Percentiles rank a stretch among this genome's conserved stretches.
These are phyloP conservation scores for Megastigmus dorsalis DNA, from an alignment of 2,888 invertebrate species.

Conservation along the genomic window DNA sequence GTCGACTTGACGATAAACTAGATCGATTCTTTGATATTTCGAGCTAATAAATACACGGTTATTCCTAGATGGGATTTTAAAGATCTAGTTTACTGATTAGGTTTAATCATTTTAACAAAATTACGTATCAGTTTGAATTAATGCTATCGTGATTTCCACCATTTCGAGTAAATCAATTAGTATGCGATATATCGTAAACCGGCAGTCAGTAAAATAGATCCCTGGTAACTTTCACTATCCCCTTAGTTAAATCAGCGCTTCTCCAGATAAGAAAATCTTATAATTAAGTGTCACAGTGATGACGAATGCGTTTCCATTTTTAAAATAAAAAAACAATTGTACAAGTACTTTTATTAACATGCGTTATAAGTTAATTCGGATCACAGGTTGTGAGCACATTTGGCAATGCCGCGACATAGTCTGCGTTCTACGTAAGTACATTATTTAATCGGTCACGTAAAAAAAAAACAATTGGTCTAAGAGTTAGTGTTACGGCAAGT, in stretches of 20 bases:
- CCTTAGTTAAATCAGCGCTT: background rate
- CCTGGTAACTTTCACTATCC: background rate
- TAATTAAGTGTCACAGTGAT: conserved; percentile 1
- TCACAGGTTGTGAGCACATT: conserved; percentile 53
- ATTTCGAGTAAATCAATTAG: no score
- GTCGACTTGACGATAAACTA: conserved; percentile 1
- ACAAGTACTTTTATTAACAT: conserved; percentile 21
- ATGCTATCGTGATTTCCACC: no score
- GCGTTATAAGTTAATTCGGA: conserved; percentile 32
- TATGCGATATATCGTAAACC: background rate
- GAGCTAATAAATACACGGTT: background rate
- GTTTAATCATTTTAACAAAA: background rate
- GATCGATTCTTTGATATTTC: conserved; percentile 6
- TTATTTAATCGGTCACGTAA: conserved; percentile 1
- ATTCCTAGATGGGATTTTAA: background rate
- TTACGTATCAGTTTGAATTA: background rate
- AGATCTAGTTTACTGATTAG: conserved; percentile 7
- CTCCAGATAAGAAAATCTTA: conserved; percentile 9
- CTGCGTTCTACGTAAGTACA: conserved; percentile 44
- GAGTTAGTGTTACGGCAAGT: no score
- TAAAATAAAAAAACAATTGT: conserved; percentile 15
- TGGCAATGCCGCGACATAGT: conserved; percentile 44
- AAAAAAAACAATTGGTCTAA: background rate
- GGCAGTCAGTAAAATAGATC: conserved; percentile 20
- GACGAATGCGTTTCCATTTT: conserved; percentile 12